Evolutionary conservation across 2,113 vertebrate genomes (phyloP).

Genomic region (Nibea coibor): DNA sequence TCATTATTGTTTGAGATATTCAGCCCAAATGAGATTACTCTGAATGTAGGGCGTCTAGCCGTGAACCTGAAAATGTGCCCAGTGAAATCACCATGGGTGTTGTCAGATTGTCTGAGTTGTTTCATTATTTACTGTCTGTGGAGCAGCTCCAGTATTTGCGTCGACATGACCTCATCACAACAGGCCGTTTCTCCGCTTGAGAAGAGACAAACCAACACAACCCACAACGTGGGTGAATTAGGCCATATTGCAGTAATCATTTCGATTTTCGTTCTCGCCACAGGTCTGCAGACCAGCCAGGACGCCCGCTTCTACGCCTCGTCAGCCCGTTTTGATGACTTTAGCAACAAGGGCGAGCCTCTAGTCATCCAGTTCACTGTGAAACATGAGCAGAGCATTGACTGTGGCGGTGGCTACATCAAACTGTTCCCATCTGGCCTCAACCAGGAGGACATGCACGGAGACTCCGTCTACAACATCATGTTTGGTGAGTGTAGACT

Average conservation of each 20-base stretch:
- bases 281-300: constrained; percentile 86
- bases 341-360: constrained; percentile 85
- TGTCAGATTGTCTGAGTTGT: constrained; percentile 12
- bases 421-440: constrained; percentile 87
- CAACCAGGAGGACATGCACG: constrained; percentile 85
- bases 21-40: not conserved
- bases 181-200: not conserved
- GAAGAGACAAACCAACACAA: not conserved
- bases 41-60: not conserved
- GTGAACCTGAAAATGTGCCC: constrained; percentile 3
- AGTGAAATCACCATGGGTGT: constrained; percentile 2
- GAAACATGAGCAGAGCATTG: constrained; percentile 88
- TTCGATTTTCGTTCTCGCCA: not conserved
- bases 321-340: constrained; percentile 84
- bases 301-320: constrained; percentile 86
- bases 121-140: constrained; percentile 22
- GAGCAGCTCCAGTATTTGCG: constrained; percentile 4
- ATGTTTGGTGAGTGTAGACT: constrained; percentile 84
- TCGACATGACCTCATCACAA: not conserved
- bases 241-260: not conserved
- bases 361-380: constrained; percentile 86
- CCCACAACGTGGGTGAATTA: not conserved
- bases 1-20: not conserved
- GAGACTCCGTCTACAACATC: constrained; percentile 86
- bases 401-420: constrained; percentile 86